Evolutionary conservation across 2,888 invertebrate genomes (phyloP), one percentile per base, ranked within the genome.

Genomic region (Nesidiocoris tenuis): DNA sequence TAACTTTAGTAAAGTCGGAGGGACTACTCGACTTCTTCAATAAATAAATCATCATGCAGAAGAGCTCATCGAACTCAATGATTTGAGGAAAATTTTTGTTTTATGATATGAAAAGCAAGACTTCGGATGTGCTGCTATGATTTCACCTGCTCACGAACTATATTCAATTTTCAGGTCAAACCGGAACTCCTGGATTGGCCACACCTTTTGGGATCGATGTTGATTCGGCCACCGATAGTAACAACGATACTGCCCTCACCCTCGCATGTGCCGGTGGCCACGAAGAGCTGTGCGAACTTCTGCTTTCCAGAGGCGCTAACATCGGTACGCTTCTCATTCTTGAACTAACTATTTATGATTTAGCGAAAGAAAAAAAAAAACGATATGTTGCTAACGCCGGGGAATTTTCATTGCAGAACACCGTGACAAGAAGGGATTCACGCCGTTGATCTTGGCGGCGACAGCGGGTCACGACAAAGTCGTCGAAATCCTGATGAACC

Each of bases 371-470:
- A 39, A 39, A 39, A 39, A 39, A 39, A 39, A n/a, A 7, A 16
- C 54, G 54, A 54, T 54, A 54, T 54, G 54, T 54, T 54, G 54
- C 12, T 54, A 16, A 16, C 12, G 7, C n/a, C n/a, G n/a, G n/a
- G n/a, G n/a, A n/a, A n/a, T n/a, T n/a, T 39, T 39, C 39, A 55
- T 59, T 59, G 12, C 63, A 72, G 72, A 99, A 84, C 98, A 99
- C 84, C 89, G 97, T 25, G 98, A 99, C 85, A 99, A 98, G 85
- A 99, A 98, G 85, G 98, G 98, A 24, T 98, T 98, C 84, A 98
- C 98, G 0, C 98, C 99, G 0, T 87, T 99, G 59, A 98, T 98
- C 82, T 87, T 98, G 80, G 97, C 98, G 63, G 97, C 98, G 23
- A 98, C 98, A 16, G 98, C 97, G 19, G 98, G 98, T 0, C 95